A percentile compares a stretch with the other conserved stretches of the same genome.
Conservation (phyloP, 1,140 invertebrate species). For the Drosophila simulans region DNA sequence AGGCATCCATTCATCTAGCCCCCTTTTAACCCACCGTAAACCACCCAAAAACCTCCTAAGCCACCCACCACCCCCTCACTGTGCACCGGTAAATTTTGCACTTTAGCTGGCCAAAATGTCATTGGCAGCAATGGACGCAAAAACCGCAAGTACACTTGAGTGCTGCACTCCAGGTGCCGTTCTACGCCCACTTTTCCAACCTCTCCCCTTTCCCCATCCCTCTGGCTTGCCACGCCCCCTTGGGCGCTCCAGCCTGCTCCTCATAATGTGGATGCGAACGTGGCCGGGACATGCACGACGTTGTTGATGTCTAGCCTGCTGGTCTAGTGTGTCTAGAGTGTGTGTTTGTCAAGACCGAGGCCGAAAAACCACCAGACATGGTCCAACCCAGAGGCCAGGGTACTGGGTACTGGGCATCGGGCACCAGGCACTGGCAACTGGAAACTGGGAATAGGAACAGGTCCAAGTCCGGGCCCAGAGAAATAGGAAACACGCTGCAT, state of each 20-base stretch:
- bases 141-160: constrained; percentile 83
- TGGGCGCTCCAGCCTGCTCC: constrained; percentile 20
- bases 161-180: constrained; percentile 80
- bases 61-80: neutral
- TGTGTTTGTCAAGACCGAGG: constrained; percentile 62
- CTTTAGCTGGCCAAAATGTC: constrained; percentile 80
- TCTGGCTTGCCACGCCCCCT: constrained; percentile 14
- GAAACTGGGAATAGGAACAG: constrained; percentile 8
- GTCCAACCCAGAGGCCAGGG: constrained; percentile 31
- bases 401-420: neutral
- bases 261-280: constrained; percentile 67
- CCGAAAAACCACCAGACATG: constrained; percentile 72
- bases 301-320: constrained; percentile 73
- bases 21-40: neutral
- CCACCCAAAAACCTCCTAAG: constrained; percentile 1
- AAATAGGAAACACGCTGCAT: constrained; percentile 32
- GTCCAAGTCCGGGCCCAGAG: constrained; percentile 26
- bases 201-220: neutral
- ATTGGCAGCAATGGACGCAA: constrained; percentile 81
- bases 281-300: constrained; percentile 75
- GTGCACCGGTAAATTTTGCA: constrained; percentile 80
- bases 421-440: neutral
- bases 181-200: constrained; percentile 23
- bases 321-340: constrained; percentile 53
- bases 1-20: constrained; percentile 31